A percentile compares a stretch with the other conserved stretches of the same genome.
Conservation (phyloP, 2,797 vertebrate species). For the Knipowitschia caucasica region DNA sequence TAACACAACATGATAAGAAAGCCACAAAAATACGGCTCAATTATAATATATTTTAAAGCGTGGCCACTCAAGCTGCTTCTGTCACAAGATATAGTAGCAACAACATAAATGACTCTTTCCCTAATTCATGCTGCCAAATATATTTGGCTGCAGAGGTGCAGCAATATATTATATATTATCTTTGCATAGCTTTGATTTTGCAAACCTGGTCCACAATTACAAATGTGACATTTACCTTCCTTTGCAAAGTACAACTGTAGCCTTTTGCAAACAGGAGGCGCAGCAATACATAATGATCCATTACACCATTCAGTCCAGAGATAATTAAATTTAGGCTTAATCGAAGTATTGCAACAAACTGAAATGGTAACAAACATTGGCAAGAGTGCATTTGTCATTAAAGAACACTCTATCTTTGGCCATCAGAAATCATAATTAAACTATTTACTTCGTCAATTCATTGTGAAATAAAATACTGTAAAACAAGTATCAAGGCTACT, state of each 20-base stretch:
- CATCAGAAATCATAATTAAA: no score
- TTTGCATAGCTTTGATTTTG: slow-evolving; percentile 22
- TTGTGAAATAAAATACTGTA: no score
- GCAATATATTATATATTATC: slow-evolving; percentile 44
- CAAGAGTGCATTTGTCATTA: no score
- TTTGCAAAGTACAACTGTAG: slow-evolving; percentile 54
- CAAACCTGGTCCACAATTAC: slow-evolving; percentile 41
- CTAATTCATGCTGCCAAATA: slow-evolving; percentile 52
- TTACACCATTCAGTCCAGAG: slow-evolving; percentile 55
- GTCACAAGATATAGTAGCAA: slow-evolving; percentile 43
- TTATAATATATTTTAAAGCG: slow-evolving; percentile 59
- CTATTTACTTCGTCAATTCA: no score
- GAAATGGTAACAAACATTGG: no score
- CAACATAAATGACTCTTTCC: slow-evolving; percentile 38
- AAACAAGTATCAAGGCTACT: no score
- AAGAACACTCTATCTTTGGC: no score
- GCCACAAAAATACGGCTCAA: slow-evolving; percentile 44
- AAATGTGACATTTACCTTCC: slow-evolving; percentile 64
- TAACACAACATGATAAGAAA: slow-evolving; percentile 44
- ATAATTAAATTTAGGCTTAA: slow-evolving; percentile 65
- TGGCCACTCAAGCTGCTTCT: slow-evolving; percentile 59
- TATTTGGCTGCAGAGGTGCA: slow-evolving; percentile 32
- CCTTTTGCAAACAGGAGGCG: slow-evolving; percentile 31
- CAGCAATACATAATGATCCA: slow-evolving; percentile 44
- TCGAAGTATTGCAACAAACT: slow-evolving; percentile 65